Percentiles rank a stretch among this genome's conserved stretches.
phyloP scores from a whole-genome alignment of 37 sponge, comb jelly and placozoan genomes.

The Cladorhizidae sp. region DNA sequence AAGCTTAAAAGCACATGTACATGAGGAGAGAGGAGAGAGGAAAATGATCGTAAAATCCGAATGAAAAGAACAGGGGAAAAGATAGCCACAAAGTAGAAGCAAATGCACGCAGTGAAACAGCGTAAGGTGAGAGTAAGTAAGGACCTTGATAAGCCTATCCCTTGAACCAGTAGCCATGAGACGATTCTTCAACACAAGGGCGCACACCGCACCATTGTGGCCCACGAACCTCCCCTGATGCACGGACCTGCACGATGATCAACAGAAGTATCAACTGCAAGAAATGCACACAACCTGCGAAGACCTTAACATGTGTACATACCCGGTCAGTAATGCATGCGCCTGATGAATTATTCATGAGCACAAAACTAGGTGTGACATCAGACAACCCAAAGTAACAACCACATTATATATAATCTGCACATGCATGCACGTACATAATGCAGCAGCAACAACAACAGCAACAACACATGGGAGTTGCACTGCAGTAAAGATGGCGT shows the following conservation, averaged over 20 bases:
- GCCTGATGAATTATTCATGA: background rate
- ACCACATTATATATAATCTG: background rate
- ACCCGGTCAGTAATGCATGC: too few species aligned
- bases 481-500: too few species aligned
- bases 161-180: slow-evolving; percentile 69
- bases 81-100: background rate
- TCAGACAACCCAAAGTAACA: background rate
- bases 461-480: too few species aligned
- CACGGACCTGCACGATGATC: slow-evolving; percentile 19
- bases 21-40: too few species aligned
- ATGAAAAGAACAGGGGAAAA: background rate
- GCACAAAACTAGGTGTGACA: background rate
- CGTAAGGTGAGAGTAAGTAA: background rate
- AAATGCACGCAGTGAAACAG: background rate
- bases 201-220: slow-evolving; percentile 73
- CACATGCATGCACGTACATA: background rate
- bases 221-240: slow-evolving; percentile 62
- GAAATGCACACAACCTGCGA: too few species aligned
- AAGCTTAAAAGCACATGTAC: too few species aligned
- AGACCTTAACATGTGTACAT: too few species aligned
- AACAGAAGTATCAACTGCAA: too few species aligned
- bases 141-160: slow-evolving; percentile 73
- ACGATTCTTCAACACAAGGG: slow-evolving; percentile 28
- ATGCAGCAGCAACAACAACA: background rate
- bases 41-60: background rate